phyloP scores from a whole-genome alignment of 2,113 vertebrate genomes.

The Craseonycteris thonglongyai region DNA sequence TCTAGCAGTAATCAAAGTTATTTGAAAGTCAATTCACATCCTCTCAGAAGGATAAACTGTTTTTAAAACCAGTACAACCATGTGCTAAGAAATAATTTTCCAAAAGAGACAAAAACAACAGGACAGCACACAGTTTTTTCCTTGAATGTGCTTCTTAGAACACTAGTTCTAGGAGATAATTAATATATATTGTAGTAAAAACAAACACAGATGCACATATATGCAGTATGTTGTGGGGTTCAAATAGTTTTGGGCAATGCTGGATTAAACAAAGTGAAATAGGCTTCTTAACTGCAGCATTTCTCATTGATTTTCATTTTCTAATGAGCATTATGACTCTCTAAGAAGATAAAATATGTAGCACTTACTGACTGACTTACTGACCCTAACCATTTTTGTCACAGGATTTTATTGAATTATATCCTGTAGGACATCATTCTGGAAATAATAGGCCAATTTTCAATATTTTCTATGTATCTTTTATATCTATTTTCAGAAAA shows the following conservation, averaged over 20 bases:
- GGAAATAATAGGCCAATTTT: background rate
- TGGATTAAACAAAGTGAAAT: background rate
- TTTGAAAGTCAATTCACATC: background rate
- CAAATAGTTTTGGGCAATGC: background rate
- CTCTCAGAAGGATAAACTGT: background rate
- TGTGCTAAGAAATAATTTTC: conserved; percentile 6
- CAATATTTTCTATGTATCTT: background rate
- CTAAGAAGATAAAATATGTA: background rate
- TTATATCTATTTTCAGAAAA: background rate
- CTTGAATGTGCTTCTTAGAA: background rate
- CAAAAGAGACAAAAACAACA: conserved; percentile 10
- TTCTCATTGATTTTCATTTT: background rate
- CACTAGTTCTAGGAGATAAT: background rate
- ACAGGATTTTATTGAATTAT: background rate
- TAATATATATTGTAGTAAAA: background rate
- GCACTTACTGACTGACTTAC: background rate
- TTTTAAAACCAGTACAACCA: conserved; percentile 12
- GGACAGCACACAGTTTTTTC: background rate
- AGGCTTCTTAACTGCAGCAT: background rate
- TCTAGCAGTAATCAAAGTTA: background rate
- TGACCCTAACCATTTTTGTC: background rate
- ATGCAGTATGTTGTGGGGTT: background rate
- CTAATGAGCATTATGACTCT: background rate
- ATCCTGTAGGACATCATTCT: background rate
- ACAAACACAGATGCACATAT: background rate